phyloP scores from a whole-genome alignment of 2,797 vertebrate species.

The Epinephelus awoara region DNA sequence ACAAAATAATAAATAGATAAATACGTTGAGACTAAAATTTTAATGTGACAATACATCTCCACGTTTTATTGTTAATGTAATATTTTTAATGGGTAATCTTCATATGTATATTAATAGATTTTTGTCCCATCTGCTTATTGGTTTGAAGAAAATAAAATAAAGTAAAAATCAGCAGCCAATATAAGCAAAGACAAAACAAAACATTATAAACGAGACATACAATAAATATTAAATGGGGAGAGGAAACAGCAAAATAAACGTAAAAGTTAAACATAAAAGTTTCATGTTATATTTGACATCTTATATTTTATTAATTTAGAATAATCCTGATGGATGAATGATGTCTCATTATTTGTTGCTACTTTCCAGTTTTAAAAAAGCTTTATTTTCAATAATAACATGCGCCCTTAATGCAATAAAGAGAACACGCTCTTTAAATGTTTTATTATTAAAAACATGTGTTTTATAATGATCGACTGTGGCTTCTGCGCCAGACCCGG shows the following conservation, averaged over 20 bases:
- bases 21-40: not conserved
- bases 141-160: not conserved
- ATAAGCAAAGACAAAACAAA: not conserved
- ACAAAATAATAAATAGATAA: no score
- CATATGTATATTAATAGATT: not conserved
- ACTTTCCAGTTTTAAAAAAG: not conserved
- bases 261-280: not conserved
- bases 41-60: not conserved
- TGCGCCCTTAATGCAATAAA: not conserved
- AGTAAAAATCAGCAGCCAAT: no score
- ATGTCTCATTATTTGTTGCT: not conserved
- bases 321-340: not conserved
- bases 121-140: not conserved
- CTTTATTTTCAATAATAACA: no score
- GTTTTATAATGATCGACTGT: not conserved
- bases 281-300: not conserved
- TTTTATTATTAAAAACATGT: not conserved
- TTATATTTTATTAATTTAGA: not conserved
- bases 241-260: not conserved
- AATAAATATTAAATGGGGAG: not conserved
- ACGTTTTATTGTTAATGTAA: not conserved
- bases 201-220: not conserved
- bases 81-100: not conserved
- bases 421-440: not conserved
- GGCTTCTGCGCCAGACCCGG: constrained; percentile 59